These are phyloP conservation scores for Sebastes diploproa DNA, from an alignment of 2,797 vertebrate genomes.

Conservation along the genomic window DNA sequence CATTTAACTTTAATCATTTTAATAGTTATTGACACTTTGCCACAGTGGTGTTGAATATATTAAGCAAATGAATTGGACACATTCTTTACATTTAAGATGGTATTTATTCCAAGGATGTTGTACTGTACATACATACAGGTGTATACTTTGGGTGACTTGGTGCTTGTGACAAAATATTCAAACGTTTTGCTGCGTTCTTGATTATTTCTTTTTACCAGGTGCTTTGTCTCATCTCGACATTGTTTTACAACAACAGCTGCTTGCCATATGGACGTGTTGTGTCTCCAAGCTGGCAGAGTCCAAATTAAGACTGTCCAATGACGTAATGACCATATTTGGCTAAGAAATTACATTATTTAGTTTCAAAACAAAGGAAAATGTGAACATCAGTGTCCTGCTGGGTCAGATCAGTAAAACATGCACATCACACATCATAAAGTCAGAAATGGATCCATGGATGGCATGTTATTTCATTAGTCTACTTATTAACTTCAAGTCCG, in stretches of 20 bases:
- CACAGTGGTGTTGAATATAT: background rate
- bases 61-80: background rate
- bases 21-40: background rate
- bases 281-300: background rate
- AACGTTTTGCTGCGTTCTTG: background rate
- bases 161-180: background rate
- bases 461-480: background rate
- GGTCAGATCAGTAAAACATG: background rate
- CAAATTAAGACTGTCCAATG: background rate
- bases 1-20: background rate
- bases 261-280: background rate
- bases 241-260: background rate
- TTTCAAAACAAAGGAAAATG: slow-evolving; percentile 21
- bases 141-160: background rate
- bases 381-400: background rate
- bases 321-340: slow-evolving; percentile 1
- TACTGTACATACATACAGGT: background rate
- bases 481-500: slow-evolving; percentile 51
- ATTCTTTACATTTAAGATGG: background rate
- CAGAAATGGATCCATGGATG: background rate
- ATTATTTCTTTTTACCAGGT: background rate
- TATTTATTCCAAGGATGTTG: background rate
- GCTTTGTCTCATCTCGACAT: background rate
- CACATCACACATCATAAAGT: background rate
- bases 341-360: slow-evolving; percentile 53